Percentiles rank a stretch among this genome's conserved stretches.
These are phyloP conservation scores for Atrina japonica DNA, from an alignment of 2,888 invertebrate genomes.

Conservation along the genomic window DNA sequence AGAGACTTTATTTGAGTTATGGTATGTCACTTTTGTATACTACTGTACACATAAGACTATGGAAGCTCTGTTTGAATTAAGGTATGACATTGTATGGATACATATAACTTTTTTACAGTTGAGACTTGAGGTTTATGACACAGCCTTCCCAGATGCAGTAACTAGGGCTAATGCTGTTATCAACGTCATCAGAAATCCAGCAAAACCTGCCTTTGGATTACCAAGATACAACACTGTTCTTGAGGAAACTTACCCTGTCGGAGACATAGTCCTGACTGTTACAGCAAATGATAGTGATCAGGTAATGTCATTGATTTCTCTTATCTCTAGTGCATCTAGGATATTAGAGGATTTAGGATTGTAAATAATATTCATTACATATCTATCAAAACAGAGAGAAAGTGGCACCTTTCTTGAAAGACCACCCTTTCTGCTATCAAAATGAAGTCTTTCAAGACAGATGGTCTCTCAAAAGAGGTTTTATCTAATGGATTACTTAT, in stretches of 20 bases:
- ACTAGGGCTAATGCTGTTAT: conserved; percentile 65
- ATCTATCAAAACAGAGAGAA: no score
- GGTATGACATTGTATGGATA: not conserved
- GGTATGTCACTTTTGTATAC: no score
- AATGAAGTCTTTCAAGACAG: no score
- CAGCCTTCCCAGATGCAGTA: conserved; percentile 59
- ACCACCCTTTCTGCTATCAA: no score
- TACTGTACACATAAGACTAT: no score
- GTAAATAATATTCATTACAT: no score
- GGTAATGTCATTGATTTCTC: conserved; percentile 58
- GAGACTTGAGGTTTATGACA: conserved; percentile 52
- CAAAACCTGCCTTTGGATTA: conserved; percentile 58
- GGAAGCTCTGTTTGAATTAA: not conserved
- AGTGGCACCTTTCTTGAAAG: no score
- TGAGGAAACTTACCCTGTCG: conserved; percentile 61
- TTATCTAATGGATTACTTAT: no score
- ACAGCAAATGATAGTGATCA: conserved; percentile 72
- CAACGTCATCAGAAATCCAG: conserved; percentile 64
- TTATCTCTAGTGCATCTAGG: no score
- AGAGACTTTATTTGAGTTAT: no score
- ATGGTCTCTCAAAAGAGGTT: no score
- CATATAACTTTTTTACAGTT: conserved; percentile 42
- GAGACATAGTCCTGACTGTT: conserved; percentile 62
- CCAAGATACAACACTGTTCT: conserved; percentile 43
- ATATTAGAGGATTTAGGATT: no score